Percentiles rank a stretch among this genome's conserved stretches.
phyloP scores from a whole-genome alignment of 1,140 invertebrate species.

The Scaptomyza pallida region DNA sequence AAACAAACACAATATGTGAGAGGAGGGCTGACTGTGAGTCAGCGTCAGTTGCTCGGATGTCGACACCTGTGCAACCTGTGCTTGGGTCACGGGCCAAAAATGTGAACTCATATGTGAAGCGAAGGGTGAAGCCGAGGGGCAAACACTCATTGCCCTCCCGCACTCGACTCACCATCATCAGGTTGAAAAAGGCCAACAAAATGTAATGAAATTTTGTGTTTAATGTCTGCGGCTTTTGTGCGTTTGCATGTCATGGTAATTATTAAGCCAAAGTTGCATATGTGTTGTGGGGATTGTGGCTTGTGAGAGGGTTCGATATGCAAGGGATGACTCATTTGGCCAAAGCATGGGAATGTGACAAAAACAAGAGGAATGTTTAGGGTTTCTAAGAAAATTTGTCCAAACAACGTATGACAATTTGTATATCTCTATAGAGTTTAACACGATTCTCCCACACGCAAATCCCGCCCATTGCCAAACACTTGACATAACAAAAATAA shows the following conservation, averaged over 20 bases:
- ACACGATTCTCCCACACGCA: not conserved
- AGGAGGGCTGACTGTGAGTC: conserved; percentile 45
- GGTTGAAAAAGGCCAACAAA: conserved; percentile 49
- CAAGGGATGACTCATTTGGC: conserved; percentile 9
- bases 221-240: conserved; percentile 55
- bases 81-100: conserved; percentile 76
- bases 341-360: conserved; percentile 18
- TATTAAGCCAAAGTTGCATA: conserved; percentile 34
- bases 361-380: not conserved
- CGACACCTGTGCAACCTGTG: conserved; percentile 69
- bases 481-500: conserved; percentile 8
- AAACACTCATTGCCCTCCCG: conserved; percentile 6
- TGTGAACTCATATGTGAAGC: conserved; percentile 76
- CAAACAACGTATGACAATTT: no score
- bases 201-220: conserved; percentile 68
- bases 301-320: conserved; percentile 1
- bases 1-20: conserved; percentile 63
- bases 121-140: not conserved
- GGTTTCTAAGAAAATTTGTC: not conserved
- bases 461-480: not conserved
- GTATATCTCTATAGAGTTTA: not conserved
- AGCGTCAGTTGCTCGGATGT: conserved; percentile 50
- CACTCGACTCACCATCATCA: conserved; percentile 1
- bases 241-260: conserved; percentile 71
- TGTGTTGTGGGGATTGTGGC: not conserved